Conservation (phyloP, 2,797 vertebrate species). For the Sylvia borin region DNA sequence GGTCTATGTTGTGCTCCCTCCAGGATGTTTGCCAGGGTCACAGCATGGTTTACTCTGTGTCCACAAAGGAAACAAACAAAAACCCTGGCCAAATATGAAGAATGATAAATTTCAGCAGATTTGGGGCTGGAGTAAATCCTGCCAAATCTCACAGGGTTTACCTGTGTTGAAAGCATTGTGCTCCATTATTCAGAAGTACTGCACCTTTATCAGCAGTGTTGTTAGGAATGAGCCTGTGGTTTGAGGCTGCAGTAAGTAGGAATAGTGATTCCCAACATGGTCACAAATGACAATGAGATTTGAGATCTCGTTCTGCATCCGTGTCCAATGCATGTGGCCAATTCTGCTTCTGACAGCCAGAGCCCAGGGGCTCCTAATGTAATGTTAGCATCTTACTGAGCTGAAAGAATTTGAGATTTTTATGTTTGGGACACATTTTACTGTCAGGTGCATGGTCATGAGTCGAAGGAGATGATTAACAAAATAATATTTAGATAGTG, state of each 20-base stretch:
- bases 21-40: not conserved
- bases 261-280: not conserved
- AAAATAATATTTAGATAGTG: not conserved
- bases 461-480: not conserved
- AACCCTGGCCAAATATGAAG: not conserved
- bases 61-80: not conserved
- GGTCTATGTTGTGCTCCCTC: not conserved
- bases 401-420: not conserved
- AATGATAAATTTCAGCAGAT: not conserved
- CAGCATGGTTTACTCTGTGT: not conserved
- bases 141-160: not conserved
- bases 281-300: not conserved
- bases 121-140: not conserved
- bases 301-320: not conserved
- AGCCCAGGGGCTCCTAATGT: not conserved
- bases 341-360: not conserved
- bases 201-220: not conserved
- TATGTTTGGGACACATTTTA: not conserved
- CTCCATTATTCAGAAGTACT: not conserved
- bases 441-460: not conserved
- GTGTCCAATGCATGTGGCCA: not conserved
- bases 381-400: not conserved
- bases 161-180: not conserved
- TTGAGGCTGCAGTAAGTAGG: not conserved
- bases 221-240: not conserved